A percentile compares a stretch with the other conserved stretches of the same genome.
These are phyloP conservation scores for Trematocara nigrifrons DNA, from an alignment of 2,113 vertebrate species.

Conservation along the genomic window DNA sequence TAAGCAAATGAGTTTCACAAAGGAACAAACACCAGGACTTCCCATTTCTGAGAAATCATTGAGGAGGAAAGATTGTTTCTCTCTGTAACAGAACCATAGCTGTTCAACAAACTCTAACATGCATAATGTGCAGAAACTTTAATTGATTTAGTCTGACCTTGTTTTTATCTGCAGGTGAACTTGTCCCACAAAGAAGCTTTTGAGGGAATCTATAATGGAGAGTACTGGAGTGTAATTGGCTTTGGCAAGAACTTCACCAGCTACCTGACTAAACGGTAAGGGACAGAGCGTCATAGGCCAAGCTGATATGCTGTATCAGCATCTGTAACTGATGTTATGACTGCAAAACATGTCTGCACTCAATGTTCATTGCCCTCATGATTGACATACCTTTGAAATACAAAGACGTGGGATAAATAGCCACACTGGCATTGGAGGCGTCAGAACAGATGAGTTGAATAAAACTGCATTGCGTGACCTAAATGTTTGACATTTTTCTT, in stretches of 20 bases:
- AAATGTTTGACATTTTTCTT: neutral
- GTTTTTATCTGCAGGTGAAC: slow-evolving; percentile 43
- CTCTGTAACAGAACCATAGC: neutral
- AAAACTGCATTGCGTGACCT: neutral
- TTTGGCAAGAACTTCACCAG: slow-evolving; percentile 76
- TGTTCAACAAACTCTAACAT: neutral
- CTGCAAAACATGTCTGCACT: neutral
- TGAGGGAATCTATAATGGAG: slow-evolving; percentile 63
- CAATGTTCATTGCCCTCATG: neutral
- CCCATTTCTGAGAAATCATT: neutral
- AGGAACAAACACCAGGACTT: neutral
- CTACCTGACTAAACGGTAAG: slow-evolving; percentile 72
- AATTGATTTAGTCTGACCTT: neutral
- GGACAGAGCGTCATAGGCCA: neutral
- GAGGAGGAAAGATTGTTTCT: neutral
- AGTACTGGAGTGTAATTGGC: slow-evolving; percentile 74
- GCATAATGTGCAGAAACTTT: neutral
- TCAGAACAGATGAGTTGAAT: neutral
- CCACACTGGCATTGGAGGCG: rapidly evolving
- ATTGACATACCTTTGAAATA: neutral
- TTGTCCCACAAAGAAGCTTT: slow-evolving; percentile 70
- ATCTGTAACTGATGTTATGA: neutral
- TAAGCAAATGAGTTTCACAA: neutral
- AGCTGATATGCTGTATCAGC: neutral
- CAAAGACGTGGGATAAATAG: neutral